Percentiles rank a stretch among this genome's conserved stretches.
Evolutionary conservation across 1,140 invertebrate genomes (phyloP).

Genomic region (Wasmannia auropunctata): DNA sequence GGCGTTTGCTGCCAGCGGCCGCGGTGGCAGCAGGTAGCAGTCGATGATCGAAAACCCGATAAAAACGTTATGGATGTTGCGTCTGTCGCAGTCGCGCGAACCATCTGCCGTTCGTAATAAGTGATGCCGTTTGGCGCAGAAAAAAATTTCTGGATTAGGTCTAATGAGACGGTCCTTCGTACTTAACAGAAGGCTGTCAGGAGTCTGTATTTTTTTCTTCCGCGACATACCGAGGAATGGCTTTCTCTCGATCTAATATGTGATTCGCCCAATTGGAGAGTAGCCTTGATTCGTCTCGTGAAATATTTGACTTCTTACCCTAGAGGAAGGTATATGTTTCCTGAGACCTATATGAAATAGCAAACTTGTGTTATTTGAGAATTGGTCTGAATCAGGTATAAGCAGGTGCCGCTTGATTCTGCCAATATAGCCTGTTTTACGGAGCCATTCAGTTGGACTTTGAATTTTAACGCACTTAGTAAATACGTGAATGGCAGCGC

Average conservation of each 20-base stretch:
- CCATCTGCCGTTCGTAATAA: slow-evolving; percentile 60
- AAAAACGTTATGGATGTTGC: slow-evolving; percentile 59
- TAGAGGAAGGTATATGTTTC: slow-evolving; percentile 33
- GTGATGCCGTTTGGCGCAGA: slow-evolving; percentile 41
- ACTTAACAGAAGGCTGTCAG: slow-evolving; percentile 33
- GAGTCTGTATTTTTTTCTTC: slow-evolving; percentile 26
- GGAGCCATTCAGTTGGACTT: not conserved
- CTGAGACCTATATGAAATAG: not conserved
- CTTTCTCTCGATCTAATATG: slow-evolving; percentile 9
- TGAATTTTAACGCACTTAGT: not conserved
- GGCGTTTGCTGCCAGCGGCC: slow-evolving; percentile 11
- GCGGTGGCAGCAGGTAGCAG: slow-evolving; percentile 51
- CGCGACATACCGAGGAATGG: not conserved
- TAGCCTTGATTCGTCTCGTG: not conserved
- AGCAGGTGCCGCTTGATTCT: not conserved
- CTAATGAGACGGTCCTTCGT: slow-evolving; percentile 55
- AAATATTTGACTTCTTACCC: not conserved
- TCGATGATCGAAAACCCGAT: slow-evolving; percentile 67
- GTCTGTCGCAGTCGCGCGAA: slow-evolving; percentile 56
- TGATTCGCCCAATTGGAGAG: slow-evolving; percentile 28
- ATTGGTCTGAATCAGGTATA: not conserved
- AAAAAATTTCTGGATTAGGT: slow-evolving; percentile 36
- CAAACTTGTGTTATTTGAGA: slow-evolving; percentile 24
- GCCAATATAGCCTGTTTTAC: not conserved
- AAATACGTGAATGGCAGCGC: not conserved